A percentile compares a stretch with the other conserved stretches of the same genome.
phyloP scores from a whole-genome alignment of 2,888 invertebrate species.

The Agrochola lychnidis region DNA sequence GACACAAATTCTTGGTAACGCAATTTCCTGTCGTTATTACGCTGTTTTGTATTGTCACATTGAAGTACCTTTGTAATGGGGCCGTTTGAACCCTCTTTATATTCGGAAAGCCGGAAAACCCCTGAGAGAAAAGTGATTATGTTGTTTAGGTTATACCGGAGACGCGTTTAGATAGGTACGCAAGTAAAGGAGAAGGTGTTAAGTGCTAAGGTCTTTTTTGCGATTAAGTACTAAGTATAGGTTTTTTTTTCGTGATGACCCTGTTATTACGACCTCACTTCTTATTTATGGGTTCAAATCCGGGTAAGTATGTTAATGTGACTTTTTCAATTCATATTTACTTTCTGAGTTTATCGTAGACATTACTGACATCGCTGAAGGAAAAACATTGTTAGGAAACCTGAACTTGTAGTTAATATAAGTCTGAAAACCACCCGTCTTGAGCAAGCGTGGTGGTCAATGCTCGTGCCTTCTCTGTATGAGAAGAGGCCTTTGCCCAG shows the following conservation, averaged over 20 bases:
- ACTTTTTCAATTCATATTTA: neutral
- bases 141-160: constrained; percentile 27
- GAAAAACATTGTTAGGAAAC: neutral
- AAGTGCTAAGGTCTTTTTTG: constrained; percentile 5
- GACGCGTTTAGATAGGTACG: constrained; percentile 34
- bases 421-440: neutral
- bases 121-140: constrained; percentile 47
- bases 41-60: constrained; percentile 39
- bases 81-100: constrained; percentile 52
- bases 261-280: neutral
- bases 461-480: neutral
- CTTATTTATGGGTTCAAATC: neutral
- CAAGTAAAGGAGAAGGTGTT: constrained; percentile 9
- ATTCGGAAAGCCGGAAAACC: constrained; percentile 37
- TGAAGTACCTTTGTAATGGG: constrained; percentile 38
- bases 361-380: neutral
- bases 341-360: neutral
- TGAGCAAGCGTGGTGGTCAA: neutral
- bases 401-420: neutral
- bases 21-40: constrained; percentile 47
- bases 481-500: neutral
- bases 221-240: constrained; percentile 13
- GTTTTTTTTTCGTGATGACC: neutral
- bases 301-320: neutral
- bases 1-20: constrained; percentile 36